Evolutionary conservation across 1,140 invertebrate genomes (phyloP), one percentile per base, ranked within the genome.

Genomic region (Spodoptera litura): DNA sequence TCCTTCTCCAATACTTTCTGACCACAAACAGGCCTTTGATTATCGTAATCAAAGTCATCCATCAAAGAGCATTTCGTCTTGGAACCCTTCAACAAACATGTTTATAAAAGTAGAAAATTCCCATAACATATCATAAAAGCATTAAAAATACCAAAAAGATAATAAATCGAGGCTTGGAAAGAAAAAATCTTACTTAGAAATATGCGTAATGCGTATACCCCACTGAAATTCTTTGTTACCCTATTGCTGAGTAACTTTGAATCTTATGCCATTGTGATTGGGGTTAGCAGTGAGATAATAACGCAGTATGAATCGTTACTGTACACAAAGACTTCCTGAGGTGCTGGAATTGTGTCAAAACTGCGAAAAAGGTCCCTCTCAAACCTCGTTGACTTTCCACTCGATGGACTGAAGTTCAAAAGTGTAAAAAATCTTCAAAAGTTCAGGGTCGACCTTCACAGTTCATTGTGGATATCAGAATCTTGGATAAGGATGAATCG

Each of bases 341-440:
- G 49, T 27, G 6, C 4, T 68, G 20, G 52, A 68, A 68, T 68
- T 52, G 64, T 68, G 20, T 49, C 27, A 25, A 68, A 68, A 52
- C 49, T 13, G 44, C 6, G 25, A 53, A 49, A 68, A 25, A 13
- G 64, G 25, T 31, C 64, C 44, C 25, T 68, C 52, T 68, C 49
- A 68, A 53, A 49, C 11, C 38, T 68, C 49, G 64, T 68, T 68
- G 64, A 68, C 64, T 11, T 68, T 68, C 15, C 35, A 20, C 38
- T 64, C 11, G 61, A 64, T 49, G 15, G 64, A 35, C 12, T 6
- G 11, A 8, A 11, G 44, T 20, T 52, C 44, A 68, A 53, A 68
- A 68, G 49, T 52, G 12, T 52, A 27, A 68, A 52, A 31, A 12
- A 13, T 44, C 38, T 44, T 44, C 38, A 44, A 44, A 44, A 44